Percentiles rank a stretch among this genome's conserved stretches.
These are phyloP conservation scores for Brienomyrus brachyistius DNA, from an alignment of 2,113 vertebrate species.

Conservation along the genomic window DNA sequence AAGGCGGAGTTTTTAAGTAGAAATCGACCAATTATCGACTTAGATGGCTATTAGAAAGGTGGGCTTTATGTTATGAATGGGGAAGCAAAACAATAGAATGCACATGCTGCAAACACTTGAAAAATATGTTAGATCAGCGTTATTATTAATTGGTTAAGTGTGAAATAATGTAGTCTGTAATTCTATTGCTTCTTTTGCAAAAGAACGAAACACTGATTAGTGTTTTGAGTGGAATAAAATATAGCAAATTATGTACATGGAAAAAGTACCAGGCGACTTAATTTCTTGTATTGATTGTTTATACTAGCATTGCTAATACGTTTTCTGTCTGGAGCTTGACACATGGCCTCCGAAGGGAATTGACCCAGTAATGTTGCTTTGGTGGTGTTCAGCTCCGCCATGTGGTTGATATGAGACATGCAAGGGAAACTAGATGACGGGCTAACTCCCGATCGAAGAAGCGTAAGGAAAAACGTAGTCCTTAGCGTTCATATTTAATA, in stretches of 20 bases:
- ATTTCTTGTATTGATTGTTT: neutral
- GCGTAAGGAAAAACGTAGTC: neutral
- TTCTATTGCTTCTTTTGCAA: neutral
- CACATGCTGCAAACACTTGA: neutral
- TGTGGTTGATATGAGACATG: neutral
- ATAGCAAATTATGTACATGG: neutral
- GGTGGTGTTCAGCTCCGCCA: neutral
- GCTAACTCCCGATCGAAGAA: neutral
- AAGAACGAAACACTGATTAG: neutral
- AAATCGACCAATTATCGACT: neutral
- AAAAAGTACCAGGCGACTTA: neutral
- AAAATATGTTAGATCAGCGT: neutral
- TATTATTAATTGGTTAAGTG: neutral
- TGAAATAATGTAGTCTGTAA: neutral
- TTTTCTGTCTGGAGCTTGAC: neutral
- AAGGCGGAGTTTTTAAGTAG: neutral
- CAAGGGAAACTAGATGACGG: neutral
- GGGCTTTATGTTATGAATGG: conserved; percentile 11
- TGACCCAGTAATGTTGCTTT: neutral
- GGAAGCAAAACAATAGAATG: conserved; percentile 5
- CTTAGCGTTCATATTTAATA: neutral
- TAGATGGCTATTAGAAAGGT: neutral
- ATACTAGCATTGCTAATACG: neutral
- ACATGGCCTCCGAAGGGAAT: neutral
- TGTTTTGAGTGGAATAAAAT: neutral